Evolutionary conservation across 2,113 vertebrate genomes (phyloP).

Genomic region (Craseonycteris thonglongyai): DNA sequence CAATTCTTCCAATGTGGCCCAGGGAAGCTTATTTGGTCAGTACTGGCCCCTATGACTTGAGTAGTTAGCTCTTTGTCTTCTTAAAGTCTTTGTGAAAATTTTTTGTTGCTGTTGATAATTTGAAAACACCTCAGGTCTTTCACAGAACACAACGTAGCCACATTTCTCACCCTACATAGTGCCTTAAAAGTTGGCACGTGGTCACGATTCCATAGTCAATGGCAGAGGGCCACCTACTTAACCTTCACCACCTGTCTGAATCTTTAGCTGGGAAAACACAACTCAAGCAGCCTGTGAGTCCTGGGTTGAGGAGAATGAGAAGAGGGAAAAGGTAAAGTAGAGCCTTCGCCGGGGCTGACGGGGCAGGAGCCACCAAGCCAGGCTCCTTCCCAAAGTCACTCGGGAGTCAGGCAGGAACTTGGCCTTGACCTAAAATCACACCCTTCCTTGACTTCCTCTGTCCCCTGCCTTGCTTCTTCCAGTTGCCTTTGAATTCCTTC

Average conservation of each 20-base stretch:
- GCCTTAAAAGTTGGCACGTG: background rate
- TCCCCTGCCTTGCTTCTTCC: background rate
- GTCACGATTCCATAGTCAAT: background rate
- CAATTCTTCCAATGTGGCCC: no score
- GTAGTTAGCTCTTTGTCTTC: background rate
- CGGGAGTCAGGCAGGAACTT: background rate
- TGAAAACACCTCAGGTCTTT: background rate
- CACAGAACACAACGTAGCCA: background rate
- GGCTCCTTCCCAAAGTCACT: background rate
- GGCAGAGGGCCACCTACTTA: background rate
- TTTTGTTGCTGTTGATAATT: background rate
- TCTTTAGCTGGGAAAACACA: background rate
- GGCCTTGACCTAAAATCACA: background rate
- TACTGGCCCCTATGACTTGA: background rate
- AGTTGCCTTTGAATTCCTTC: background rate
- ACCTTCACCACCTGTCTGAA: background rate
- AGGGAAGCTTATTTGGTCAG: background rate
- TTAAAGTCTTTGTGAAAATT: background rate
- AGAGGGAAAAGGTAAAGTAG: accelerated
- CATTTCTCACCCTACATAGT: background rate
- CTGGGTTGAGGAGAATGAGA: background rate
- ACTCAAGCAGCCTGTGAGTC: background rate
- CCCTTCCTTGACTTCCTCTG: background rate
- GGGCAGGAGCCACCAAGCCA: background rate
- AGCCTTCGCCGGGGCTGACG: background rate